Percentiles rank a stretch among this genome's conserved stretches.
These are phyloP conservation scores for Cebus imitator DNA, from an alignment of 2,113 vertebrate genomes.

Conservation along the genomic window DNA sequence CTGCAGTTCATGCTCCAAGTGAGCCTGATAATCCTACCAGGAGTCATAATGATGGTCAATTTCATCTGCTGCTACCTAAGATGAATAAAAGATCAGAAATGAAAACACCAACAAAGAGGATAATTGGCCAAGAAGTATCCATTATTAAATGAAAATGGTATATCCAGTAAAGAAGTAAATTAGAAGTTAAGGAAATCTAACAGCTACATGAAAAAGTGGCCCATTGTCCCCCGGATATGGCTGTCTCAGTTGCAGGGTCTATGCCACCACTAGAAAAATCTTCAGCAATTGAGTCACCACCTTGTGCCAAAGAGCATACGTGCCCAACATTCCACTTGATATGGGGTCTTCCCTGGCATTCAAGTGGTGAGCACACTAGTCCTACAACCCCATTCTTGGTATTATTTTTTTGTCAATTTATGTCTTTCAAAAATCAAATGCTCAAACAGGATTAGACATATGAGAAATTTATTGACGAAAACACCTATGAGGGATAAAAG, in stretches of 20 bases:
- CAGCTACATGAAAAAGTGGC: neutral
- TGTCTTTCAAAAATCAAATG: neutral
- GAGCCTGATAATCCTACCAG: neutral
- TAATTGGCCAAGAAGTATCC: neutral
- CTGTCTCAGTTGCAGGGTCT: neutral
- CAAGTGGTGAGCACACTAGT: neutral
- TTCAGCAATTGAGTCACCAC: neutral
- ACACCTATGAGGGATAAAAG: neutral
- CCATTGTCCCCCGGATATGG: neutral
- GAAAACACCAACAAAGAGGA: neutral
- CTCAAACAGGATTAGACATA: neutral
- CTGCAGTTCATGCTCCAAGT: neutral
- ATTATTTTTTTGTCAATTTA: neutral
- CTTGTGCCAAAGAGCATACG: neutral
- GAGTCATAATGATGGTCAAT: neutral
- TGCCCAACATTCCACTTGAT: neutral
- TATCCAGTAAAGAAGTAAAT: neutral
- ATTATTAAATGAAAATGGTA: neutral
- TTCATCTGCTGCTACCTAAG: neutral
- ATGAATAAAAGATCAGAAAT: neutral
- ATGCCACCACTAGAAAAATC: neutral
- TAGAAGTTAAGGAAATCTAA: neutral
- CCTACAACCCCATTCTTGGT: neutral
- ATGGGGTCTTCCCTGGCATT: neutral
- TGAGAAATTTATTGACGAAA: neutral